Percentiles rank a stretch among this genome's conserved stretches.
These are phyloP conservation scores for Oreortyx pictus DNA, from an alignment of 2,797 vertebrate species.

Conservation along the genomic window DNA sequence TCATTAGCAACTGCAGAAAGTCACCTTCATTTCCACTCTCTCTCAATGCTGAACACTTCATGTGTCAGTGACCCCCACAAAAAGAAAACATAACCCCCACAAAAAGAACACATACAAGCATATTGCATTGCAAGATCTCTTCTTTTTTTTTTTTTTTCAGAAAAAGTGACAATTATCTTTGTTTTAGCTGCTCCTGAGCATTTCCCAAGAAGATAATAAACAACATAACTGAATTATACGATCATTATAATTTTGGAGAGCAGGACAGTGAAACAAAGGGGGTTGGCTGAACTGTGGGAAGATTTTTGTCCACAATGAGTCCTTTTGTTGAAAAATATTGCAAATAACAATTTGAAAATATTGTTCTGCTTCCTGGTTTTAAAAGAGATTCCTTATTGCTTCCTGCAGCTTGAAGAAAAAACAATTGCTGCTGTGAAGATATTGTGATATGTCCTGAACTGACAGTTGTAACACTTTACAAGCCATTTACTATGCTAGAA, in stretches of 20 bases:
- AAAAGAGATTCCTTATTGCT: neutral
- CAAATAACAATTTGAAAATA: neutral
- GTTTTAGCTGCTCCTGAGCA: neutral
- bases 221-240: neutral
- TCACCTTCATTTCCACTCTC: neutral
- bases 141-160: neutral
- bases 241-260: neutral
- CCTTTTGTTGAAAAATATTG: neutral
- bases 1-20: neutral
- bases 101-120: neutral
- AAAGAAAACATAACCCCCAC: neutral
- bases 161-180: neutral
- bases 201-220: neutral
- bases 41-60: neutral
- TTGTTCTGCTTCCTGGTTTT: neutral
- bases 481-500: neutral
- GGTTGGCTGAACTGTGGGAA: neutral
- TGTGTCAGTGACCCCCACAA: neutral
- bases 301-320: neutral
- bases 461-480: neutral
- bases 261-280: neutral
- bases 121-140: neutral
- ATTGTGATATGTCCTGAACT: neutral
- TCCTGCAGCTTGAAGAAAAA: neutral
- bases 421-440: neutral